phyloP scores from a whole-genome alignment of 2,113 vertebrate species.

The Seriola quinqueradiata region DNA sequence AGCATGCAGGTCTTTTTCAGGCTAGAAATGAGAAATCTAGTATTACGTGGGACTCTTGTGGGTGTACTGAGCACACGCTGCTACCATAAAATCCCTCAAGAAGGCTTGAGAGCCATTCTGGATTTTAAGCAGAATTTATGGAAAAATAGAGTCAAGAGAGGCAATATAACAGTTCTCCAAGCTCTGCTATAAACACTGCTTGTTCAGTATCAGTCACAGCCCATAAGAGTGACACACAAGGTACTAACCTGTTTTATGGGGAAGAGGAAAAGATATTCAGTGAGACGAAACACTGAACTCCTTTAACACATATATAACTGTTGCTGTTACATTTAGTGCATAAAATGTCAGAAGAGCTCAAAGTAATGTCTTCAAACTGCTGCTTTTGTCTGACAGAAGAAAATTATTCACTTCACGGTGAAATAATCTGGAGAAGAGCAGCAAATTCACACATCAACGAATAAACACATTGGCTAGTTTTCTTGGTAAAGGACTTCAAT shows the following conservation, averaged over 20 bases:
- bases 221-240: neutral
- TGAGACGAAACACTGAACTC: neutral
- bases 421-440: neutral
- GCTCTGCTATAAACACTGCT: constrained; percentile 34
- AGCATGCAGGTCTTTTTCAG: constrained; percentile 47
- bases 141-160: constrained; percentile 4
- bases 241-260: constrained; percentile 33
- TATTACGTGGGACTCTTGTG: constrained; percentile 28
- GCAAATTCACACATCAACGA: neutral
- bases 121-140: constrained; percentile 37
- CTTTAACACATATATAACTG: neutral
- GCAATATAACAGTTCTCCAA: constrained; percentile 11
- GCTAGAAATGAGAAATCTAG: constrained; percentile 43
- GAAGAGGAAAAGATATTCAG: neutral
- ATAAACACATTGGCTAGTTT: neutral
- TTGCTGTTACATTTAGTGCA: neutral
- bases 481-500: neutral
- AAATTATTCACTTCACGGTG: neutral
- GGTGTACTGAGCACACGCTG: constrained; percentile 44
- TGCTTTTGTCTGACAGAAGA: neutral
- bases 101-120: constrained; percentile 26
- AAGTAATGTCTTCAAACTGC: neutral
- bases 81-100: constrained; percentile 46
- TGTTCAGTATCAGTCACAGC: constrained; percentile 29
- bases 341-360: neutral